Base-by-base conservation (phyloP, 2,113 vertebrate species). In the Cnemophilus loriae region DNA sequence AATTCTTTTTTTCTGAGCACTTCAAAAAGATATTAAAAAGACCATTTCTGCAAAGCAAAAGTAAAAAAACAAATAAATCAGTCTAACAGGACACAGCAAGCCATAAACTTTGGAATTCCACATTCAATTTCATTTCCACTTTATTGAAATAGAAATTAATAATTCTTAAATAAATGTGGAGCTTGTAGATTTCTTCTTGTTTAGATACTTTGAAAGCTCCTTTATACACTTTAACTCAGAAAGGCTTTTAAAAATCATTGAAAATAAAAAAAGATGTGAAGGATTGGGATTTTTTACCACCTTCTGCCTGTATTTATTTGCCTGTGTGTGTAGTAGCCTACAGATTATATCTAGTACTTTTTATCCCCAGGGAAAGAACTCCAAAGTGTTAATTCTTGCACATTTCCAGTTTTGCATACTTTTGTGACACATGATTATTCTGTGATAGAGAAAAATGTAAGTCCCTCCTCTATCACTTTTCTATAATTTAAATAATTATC, bases 401-500 rank as follows among this genome's bases (percentile, higher is more conserved):
- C 4, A 64, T 88, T 93, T 90, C 32, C 41, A 77, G 59, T 78
- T 95, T 88, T 59, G 39, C 79, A 32, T 87, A 61, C 47, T 86
- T 55, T 84, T 73, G 57, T 95, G 85, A 87, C 65, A 92, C 35
- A 55, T 70, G 24, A 88, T 90, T 92, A 87, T 94, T 96, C 71
- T 78, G 47, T 74, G 81, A 76, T 63, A 68, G 84, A 93, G 86
- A 93, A 83, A 96, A 91, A 96, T 85, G 18, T 57, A 89, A 77
- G 77, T 52, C 71, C 68, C 90, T 94, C 87, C 64, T 89, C 83
- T 90, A 87, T 81, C 52, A 64, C 68, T 89, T 96, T 90, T 93
- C 76, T 79, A 27, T 79, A 95, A 94, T 96, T 97, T 95, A 93
- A 91, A 96, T 88, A 89, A 95, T 94, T 93, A 93, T 85, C 75